Evolutionary conservation across 2,797 vertebrate genomes (phyloP), one percentile per base, ranked within the genome.

Genomic region (Danio albolineatus): DNA sequence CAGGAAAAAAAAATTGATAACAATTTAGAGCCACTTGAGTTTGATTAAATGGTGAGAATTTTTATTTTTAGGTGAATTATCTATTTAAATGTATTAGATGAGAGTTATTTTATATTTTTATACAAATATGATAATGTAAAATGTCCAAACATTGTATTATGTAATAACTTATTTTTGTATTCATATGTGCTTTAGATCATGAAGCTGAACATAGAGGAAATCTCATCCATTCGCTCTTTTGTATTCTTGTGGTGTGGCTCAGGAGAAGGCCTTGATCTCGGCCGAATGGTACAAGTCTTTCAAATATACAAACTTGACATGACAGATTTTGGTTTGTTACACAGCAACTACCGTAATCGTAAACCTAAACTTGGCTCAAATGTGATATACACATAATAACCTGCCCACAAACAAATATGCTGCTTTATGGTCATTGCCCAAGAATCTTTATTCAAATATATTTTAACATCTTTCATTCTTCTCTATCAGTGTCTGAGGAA

Each of bases 161-260:
- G 1, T 46, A 46, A 46, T 7, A 12, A 7, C 7, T 28, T 2
- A 7, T 64, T 12, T 82, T 1, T 86, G 7, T 79, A 7, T 36
- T 19, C 14, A 14, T 83, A 38, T 71, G 16, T 72, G 0, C 54
- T 85, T 60, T 73, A 99, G 98, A 98, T 99, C 75, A 99, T 99
- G 97, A 98, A 98, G 89, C 85, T 99, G 87, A 96, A 99, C 90
- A 98, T 99, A 28, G 98, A 99, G 89, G 97, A 98, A 90, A 97
- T 99, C 43, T 97, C 98, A 13, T 96, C 95, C 7, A 90, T 95
- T 1, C 95, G 98, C 46, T 98, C 97, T 5, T 99, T 99, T 81
- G 96, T 99, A 59, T 99, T 99, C 82, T 95, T 99, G 0, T 99
- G 97, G 98, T 98, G 98, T 10, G 97, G 98, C 61, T 99, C 97